Conservation (phyloP, 1,140 invertebrate species). For the Ostrea edulis region DNA sequence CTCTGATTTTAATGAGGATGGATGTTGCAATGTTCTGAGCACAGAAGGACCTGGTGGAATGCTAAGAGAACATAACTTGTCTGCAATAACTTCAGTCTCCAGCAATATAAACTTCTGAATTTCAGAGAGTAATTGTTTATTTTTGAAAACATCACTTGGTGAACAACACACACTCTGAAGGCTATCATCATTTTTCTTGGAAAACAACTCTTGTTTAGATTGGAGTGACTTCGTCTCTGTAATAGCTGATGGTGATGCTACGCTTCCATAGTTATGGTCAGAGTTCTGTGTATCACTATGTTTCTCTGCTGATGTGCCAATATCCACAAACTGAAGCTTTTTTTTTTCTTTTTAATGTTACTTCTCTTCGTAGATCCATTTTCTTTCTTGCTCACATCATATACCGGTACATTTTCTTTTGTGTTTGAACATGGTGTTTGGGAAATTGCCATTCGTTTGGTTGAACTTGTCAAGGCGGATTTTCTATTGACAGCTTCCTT, state of each 20-base stretch:
- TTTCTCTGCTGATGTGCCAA: not conserved
- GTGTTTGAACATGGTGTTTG: not conserved
- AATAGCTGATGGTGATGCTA: not conserved
- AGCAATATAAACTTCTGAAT: not conserved
- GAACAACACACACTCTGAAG: not conserved
- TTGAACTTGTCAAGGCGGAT: not conserved
- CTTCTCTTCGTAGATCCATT: not conserved
- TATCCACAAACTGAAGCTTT: not conserved
- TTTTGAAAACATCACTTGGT: not conserved
- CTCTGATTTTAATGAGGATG: not conserved
- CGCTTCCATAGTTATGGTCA: constrained; percentile 11
- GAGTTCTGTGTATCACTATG: too few species aligned
- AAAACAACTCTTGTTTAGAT: not conserved
- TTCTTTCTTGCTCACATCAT: constrained; percentile 21
- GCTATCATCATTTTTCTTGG: not conserved
- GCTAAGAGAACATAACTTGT: not conserved
- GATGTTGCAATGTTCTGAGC: not conserved
- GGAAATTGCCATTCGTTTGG: not conserved
- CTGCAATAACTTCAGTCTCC: not conserved
- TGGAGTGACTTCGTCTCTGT: too few species aligned
- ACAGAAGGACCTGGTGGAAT: too few species aligned
- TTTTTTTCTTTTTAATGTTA: constrained; percentile 4
- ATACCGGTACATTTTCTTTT: not conserved
- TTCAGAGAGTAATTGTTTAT: not conserved
- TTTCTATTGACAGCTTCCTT: not conserved